Conservation (phyloP, 2,888 invertebrate genomes). For the Selenia dentaria region DNA sequence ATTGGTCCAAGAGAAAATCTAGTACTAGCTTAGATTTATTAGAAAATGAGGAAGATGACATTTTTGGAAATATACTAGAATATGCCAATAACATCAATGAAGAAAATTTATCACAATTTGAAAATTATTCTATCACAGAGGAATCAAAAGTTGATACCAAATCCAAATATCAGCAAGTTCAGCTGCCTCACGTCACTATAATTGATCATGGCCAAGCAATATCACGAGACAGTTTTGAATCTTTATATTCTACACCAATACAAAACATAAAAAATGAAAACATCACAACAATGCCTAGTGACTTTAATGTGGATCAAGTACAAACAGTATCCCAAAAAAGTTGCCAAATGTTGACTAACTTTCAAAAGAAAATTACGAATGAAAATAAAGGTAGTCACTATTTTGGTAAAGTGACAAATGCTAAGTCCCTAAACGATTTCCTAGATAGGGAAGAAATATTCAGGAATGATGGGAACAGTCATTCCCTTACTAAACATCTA, state of each 20-base stretch:
- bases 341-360: conserved; percentile 40
- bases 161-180: background rate
- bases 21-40: conserved; percentile 44
- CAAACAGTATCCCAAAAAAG: conserved; percentile 53
- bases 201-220: conserved; percentile 12
- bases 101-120: conserved; percentile 43
- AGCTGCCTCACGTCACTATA: conserved; percentile 1
- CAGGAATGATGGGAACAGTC: conserved; percentile 53
- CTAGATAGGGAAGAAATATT: conserved; percentile 61
- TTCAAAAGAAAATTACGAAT: conserved; percentile 29
- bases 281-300: conserved; percentile 11
- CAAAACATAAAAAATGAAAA: conserved; percentile 16
- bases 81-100: conserved; percentile 53
- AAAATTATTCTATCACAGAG: conserved; percentile 16
- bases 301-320: conserved; percentile 46
- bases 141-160: background rate
- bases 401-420: conserved; percentile 54
- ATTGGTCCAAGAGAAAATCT: conserved; percentile 60
- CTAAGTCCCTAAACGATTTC: conserved; percentile 54
- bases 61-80: conserved; percentile 60
- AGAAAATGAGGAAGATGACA: conserved; percentile 49
- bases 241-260: background rate
- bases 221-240: conserved; percentile 21
- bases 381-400: conserved; percentile 41
- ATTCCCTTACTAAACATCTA: conserved; percentile 66